Conservation (phyloP, 2,797 vertebrate genomes). For the Oreortyx pictus region DNA sequence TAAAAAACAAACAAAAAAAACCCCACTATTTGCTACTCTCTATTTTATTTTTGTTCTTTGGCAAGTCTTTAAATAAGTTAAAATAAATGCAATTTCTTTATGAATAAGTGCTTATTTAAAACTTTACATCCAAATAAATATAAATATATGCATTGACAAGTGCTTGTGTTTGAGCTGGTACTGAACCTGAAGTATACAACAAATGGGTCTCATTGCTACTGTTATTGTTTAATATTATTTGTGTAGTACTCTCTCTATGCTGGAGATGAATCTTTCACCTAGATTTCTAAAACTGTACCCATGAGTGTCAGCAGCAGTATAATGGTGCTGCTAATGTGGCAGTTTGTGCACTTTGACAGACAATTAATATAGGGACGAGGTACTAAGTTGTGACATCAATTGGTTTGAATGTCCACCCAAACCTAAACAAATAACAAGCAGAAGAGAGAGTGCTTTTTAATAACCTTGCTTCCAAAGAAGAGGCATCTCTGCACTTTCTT, state of each 20-base stretch:
- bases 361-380: neutral
- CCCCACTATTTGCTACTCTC: neutral
- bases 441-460: neutral
- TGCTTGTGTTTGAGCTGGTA: neutral
- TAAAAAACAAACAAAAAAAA: too few species aligned
- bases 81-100: neutral
- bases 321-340: neutral
- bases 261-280: neutral
- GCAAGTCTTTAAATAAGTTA: neutral
- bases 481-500: neutral
- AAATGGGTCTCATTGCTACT: neutral
- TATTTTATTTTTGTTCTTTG: neutral
- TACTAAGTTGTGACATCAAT: neutral
- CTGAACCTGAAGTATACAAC: neutral
- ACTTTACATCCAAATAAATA: neutral
- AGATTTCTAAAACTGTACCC: neutral
- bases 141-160: neutral
- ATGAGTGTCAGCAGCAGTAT: neutral
- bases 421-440: neutral
- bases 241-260: neutral
- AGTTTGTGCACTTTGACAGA: neutral
- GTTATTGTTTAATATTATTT: slow-evolving; percentile 7
- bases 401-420: neutral
- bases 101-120: neutral
- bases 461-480: neutral